Conservation (phyloP, 2,797 vertebrate genomes). For the Sternarchorhynchus goeldii region DNA sequence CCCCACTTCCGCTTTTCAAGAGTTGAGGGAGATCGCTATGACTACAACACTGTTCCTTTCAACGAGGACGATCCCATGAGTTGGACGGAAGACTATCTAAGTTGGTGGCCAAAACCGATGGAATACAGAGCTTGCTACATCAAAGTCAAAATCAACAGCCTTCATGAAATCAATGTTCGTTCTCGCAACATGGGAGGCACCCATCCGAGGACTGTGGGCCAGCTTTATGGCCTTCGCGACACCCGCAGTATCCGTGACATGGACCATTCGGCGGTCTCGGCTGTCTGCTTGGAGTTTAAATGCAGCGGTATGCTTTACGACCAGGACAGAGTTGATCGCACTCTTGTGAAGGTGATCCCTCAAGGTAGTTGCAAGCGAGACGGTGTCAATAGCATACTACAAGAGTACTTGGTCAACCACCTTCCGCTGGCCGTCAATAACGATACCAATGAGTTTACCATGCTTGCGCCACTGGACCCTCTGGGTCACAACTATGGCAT, state of each 20-base stretch:
- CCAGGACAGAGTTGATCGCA: slow-evolving; percentile 93
- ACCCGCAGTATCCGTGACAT: slow-evolving; percentile 88
- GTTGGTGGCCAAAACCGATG: slow-evolving; percentile 98
- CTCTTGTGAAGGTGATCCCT: slow-evolving; percentile 90
- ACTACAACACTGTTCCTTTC: slow-evolving; percentile 96
- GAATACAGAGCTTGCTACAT: slow-evolving; percentile 96
- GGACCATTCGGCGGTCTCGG: slow-evolving; percentile 77
- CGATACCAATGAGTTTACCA: slow-evolving; percentile 93
- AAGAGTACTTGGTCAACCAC: slow-evolving; percentile 97
- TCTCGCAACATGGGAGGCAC: slow-evolving; percentile 97
- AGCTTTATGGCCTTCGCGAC: slow-evolving; percentile 92
- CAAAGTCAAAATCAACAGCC: slow-evolving; percentile 88
- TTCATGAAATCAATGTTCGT: slow-evolving; percentile 88
- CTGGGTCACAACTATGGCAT: slow-evolving; percentile 98
- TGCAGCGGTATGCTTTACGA: slow-evolving; percentile 98
- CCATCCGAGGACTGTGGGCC: slow-evolving; percentile 87
- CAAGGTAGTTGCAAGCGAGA: slow-evolving; percentile 92
- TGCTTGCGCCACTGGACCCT: slow-evolving; percentile 95
- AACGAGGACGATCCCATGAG: slow-evolving; percentile 96
- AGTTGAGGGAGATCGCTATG: slow-evolving; percentile 91
- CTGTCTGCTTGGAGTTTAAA: slow-evolving; percentile 96
- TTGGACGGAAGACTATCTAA: slow-evolving; percentile 96
- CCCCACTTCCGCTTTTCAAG: slow-evolving; percentile 95
- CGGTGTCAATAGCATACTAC: slow-evolving; percentile 89
- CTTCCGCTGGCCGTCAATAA: slow-evolving; percentile 95